Conservation (phyloP, 2,797 vertebrate genomes). For the Siniperca obscura region DNA sequence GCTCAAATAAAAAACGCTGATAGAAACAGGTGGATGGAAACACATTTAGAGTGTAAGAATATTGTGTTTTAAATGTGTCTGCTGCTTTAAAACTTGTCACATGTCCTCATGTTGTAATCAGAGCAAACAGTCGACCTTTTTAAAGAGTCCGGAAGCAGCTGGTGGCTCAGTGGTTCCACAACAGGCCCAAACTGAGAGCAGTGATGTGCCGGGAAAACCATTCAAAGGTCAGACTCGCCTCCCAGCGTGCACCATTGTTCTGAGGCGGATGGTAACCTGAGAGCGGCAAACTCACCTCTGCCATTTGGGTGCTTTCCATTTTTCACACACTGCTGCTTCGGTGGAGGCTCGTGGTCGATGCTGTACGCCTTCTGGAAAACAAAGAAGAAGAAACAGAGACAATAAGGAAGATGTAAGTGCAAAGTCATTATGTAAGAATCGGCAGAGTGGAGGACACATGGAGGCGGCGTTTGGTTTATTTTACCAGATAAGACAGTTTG, state of each 20-base stretch:
- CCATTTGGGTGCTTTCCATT: conserved; percentile 80
- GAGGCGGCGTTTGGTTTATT: background rate
- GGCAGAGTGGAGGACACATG: background rate
- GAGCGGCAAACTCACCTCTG: conserved; percentile 82
- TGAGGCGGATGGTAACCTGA: conserved; percentile 26
- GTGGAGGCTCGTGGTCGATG: conserved; percentile 71
- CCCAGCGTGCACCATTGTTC: conserved; percentile 22
- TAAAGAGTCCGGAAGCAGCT: conserved; percentile 2
- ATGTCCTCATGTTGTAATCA: background rate
- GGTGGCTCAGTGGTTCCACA: background rate
- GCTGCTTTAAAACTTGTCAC: background rate
- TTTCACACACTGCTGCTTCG: conserved; percentile 75
- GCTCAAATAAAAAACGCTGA: too few relatives aligned
- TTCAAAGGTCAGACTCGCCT: conserved; percentile 1
- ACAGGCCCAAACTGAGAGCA: conserved; percentile 22
- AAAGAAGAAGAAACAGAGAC: conserved; percentile 1
- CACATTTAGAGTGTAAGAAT: background rate
- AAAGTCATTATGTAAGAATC: background rate
- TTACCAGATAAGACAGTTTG: background rate
- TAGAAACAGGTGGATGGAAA: background rate
- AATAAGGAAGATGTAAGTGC: background rate
- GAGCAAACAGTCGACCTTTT: background rate
- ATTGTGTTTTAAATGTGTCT: background rate
- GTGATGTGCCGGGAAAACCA: background rate
- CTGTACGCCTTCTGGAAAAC: conserved; percentile 88